A percentile compares a stretch with the other conserved stretches of the same genome.
These are phyloP conservation scores for Argya squamiceps DNA, from an alignment of 2,797 vertebrate genomes.

Conservation along the genomic window DNA sequence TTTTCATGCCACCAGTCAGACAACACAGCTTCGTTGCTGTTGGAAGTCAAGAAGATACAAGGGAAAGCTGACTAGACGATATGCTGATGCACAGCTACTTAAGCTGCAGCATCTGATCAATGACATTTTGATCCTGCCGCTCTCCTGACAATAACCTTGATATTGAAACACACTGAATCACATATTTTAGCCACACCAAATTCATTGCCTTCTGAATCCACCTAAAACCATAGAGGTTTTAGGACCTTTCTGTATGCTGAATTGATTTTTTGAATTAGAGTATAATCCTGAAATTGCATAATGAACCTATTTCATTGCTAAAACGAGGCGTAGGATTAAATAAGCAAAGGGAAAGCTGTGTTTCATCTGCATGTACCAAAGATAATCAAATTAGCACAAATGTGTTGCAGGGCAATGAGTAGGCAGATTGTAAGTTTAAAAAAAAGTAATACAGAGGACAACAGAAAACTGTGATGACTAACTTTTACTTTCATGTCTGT, in stretches of 20 bases:
- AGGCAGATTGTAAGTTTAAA: neutral
- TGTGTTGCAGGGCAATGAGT: neutral
- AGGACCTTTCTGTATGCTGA: neutral
- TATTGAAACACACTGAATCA: neutral
- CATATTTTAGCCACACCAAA: neutral
- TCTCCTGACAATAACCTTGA: neutral
- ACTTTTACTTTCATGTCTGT: neutral
- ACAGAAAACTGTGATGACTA: neutral
- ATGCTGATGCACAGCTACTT: neutral
- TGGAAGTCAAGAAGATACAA: neutral
- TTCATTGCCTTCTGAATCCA: neutral
- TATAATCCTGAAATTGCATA: conserved; percentile 53
- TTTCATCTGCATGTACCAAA: neutral
- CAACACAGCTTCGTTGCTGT: neutral
- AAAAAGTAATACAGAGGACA: neutral
- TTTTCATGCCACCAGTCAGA: neutral
- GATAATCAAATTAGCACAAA: neutral
- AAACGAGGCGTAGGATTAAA: neutral
- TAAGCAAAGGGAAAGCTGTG: neutral
- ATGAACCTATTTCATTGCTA: neutral
- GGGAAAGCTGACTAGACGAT: neutral
- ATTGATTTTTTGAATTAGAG: neutral
- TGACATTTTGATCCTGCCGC: neutral
- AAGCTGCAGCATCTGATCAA: conserved; percentile 25
- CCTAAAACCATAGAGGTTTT: neutral